Conservation (phyloP, 2,797 vertebrate genomes). For the Steatocranus sp. region DNA sequence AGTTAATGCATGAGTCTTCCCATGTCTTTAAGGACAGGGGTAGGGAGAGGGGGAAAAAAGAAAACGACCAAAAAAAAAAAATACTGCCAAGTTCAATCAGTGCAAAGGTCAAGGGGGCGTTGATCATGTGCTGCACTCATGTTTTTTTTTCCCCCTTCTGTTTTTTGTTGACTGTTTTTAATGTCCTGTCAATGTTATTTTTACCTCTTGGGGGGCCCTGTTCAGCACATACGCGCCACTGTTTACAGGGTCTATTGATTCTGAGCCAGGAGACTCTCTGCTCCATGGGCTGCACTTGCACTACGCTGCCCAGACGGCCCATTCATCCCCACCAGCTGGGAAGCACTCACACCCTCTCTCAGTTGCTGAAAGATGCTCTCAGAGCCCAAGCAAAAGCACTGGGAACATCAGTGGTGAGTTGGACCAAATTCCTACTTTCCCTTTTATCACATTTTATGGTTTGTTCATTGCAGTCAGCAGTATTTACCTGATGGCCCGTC, state of each 20-base stretch:
- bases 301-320: constrained; percentile 56
- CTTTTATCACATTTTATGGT: not conserved
- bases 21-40: not conserved
- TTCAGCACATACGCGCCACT: constrained; percentile 61
- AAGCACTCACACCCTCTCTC: constrained; percentile 57
- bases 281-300: constrained; percentile 21
- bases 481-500: not conserved
- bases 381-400: constrained; percentile 20
- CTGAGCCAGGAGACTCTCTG: constrained; percentile 54
- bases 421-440: constrained; percentile 30
- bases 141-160: not conserved
- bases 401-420: not conserved
- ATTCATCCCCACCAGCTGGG: constrained; percentile 65
- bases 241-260: constrained; percentile 65
- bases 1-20: not conserved
- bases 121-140: constrained; percentile 48
- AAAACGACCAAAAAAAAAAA: not conserved
- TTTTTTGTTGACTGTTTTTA: constrained; percentile 33
- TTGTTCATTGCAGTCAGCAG: not conserved
- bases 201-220: constrained; percentile 35
- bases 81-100: not conserved
- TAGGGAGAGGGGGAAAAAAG: rapidly evolving
- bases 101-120: constrained; percentile 42
- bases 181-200: constrained; percentile 64
- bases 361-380: constrained; percentile 59